Conservation (phyloP, 2,888 invertebrate species). For the Dendrolimus houi region DNA sequence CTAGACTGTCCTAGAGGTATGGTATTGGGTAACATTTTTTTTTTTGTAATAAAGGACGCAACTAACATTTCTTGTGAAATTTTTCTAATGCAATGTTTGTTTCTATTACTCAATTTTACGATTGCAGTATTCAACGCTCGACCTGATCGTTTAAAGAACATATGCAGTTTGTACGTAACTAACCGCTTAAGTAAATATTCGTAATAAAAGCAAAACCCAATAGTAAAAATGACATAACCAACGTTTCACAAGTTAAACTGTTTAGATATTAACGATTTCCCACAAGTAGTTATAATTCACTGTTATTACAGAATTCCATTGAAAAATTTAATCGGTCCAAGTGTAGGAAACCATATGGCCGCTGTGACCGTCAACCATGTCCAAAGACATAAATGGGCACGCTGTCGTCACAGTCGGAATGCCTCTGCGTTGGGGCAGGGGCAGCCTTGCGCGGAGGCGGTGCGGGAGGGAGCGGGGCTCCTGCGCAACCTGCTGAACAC, state of each 20-base stretch:
- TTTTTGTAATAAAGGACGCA: too few relatives aligned
- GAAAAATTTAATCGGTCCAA: slow-evolving; percentile 46
- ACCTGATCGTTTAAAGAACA: too few relatives aligned
- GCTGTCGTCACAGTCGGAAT: slow-evolving; percentile 71
- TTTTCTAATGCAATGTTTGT: background rate
- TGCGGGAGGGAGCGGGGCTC: slow-evolving; percentile 33
- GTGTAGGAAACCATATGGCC: slow-evolving; percentile 66
- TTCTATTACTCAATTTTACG: slow-evolving; percentile 1
- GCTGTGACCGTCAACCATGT: slow-evolving; percentile 64
- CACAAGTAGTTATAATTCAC: slow-evolving; percentile 43
- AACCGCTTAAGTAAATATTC: too few relatives aligned
- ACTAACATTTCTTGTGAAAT: too few relatives aligned
- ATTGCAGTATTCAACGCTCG: background rate
- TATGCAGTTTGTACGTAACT: too few relatives aligned
- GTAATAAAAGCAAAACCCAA: too few relatives aligned
- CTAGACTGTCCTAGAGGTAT: too few relatives aligned
- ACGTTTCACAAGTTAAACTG: too few relatives aligned
- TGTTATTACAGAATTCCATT: slow-evolving; percentile 50
- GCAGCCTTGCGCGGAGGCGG: slow-evolving; percentile 39
- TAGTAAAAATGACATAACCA: too few relatives aligned
- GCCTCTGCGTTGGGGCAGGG: slow-evolving; percentile 46
- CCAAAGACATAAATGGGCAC: slow-evolving; percentile 74
- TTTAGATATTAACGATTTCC: slow-evolving; percentile 21
- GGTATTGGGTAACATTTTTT: too few relatives aligned
- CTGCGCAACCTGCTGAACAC: slow-evolving; percentile 52